Conservation (phyloP, 2,888 invertebrate species). For the Antheraea assamensis region DNA sequence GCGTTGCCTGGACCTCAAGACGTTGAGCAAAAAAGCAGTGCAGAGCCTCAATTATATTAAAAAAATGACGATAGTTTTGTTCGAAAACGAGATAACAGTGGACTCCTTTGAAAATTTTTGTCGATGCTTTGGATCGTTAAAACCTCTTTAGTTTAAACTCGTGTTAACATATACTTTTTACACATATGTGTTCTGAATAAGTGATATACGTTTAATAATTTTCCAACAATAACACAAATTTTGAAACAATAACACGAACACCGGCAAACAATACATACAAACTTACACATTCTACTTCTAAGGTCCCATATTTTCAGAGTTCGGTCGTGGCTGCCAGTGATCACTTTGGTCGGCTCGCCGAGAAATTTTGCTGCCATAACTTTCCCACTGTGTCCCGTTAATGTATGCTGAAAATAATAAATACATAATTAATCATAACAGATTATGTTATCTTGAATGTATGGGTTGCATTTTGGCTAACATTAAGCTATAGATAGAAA, state of each 20-base stretch:
- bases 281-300: conserved; percentile 87
- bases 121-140: neutral
- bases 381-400: conserved; percentile 98
- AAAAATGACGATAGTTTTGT: too few relatives aligned
- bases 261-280: conserved; percentile 23
- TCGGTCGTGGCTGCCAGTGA: conserved; percentile 98
- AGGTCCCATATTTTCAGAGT: conserved; percentile 99
- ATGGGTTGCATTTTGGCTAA: neutral
- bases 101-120: too few relatives aligned
- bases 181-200: neutral
- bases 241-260: neutral
- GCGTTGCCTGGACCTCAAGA: too few relatives aligned
- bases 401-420: conserved; percentile 86
- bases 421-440: neutral
- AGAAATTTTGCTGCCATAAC: conserved; percentile 98
- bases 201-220: neutral
- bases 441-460: too few relatives aligned
- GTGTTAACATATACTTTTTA: neutral
- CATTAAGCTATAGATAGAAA: neutral
- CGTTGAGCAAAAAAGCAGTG: too few relatives aligned
- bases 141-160: neutral
- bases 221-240: neutral
- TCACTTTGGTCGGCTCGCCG: conserved; percentile 95
- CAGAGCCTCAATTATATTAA: too few relatives aligned
- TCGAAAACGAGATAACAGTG: too few relatives aligned